Evolutionary conservation across 2,113 vertebrate genomes (phyloP).

Genomic region (Gymnobelideus leadbeateri): DNA sequence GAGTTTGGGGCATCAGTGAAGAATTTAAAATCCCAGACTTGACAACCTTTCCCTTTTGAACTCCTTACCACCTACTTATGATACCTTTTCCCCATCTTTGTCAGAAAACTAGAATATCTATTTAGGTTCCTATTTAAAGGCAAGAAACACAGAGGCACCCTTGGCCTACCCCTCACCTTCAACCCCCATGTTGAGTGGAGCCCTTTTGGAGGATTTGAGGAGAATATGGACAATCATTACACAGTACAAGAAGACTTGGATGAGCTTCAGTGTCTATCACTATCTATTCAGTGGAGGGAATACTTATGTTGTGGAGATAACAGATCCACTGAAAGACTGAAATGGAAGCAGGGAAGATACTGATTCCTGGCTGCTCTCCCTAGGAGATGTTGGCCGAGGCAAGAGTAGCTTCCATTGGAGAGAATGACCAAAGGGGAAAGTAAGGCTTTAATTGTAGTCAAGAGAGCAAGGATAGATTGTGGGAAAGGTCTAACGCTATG

Average conservation of each 20-base stretch:
- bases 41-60: neutral
- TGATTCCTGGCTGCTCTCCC: neutral
- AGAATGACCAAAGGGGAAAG: neutral
- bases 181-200: neutral
- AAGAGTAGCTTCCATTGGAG: neutral
- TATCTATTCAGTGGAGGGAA: neutral
- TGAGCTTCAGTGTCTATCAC: neutral
- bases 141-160: neutral
- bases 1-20: neutral
- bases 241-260: neutral
- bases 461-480: neutral
- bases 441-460: neutral
- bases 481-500: neutral
- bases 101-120: neutral
- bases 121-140: neutral
- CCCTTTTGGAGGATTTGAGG: neutral
- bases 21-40: neutral
- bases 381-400: neutral
- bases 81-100: neutral
- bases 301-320: neutral
- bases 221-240: neutral
- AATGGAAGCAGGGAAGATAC: neutral
- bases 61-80: neutral
- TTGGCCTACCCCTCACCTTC: neutral
- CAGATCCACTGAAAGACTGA: neutral